These are phyloP conservation scores for Chironomus tepperi DNA, from an alignment of 1,140 invertebrate genomes.

Conservation along the genomic window DNA sequence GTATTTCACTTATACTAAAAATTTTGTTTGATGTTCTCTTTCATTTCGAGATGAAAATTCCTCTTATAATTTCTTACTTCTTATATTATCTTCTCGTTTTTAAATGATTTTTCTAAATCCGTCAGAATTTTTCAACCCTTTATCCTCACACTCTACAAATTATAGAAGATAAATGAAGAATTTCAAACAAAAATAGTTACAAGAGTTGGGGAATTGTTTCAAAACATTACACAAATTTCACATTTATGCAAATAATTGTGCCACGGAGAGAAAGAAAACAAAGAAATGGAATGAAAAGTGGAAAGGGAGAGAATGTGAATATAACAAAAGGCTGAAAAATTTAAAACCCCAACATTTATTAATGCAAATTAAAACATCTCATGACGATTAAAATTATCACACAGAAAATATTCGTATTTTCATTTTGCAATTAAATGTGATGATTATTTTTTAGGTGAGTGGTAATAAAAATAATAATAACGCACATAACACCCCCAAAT, in stretches of 20 bases:
- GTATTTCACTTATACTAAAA: neutral
- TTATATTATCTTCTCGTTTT: too few species aligned
- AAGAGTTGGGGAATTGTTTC: neutral
- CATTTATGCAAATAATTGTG: conserved; percentile 16
- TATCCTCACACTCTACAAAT: neutral
- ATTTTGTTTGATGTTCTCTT: conserved; percentile 4
- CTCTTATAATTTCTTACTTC: neutral
- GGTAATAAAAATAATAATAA: too few species aligned
- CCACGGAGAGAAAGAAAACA: neutral
- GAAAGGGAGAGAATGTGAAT: neutral
- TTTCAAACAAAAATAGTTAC: neutral
- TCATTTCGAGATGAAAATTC: neutral
- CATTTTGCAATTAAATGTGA: conserved; percentile 13
- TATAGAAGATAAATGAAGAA: neutral
- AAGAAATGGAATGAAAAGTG: neutral
- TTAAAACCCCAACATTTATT: neutral
- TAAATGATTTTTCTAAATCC: neutral
- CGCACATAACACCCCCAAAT: too few species aligned
- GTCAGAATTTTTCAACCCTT: conserved; percentile 4
- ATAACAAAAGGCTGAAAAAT: neutral
- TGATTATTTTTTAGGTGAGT: conserved; percentile 8
- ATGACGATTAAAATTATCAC: conserved; percentile 23
- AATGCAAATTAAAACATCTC: conserved; percentile 22
- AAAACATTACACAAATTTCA: neutral
- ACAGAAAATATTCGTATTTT: neutral